These are phyloP conservation scores for Epicauta chinensis DNA, from an alignment of 1,140 invertebrate genomes.

Conservation along the genomic window DNA sequence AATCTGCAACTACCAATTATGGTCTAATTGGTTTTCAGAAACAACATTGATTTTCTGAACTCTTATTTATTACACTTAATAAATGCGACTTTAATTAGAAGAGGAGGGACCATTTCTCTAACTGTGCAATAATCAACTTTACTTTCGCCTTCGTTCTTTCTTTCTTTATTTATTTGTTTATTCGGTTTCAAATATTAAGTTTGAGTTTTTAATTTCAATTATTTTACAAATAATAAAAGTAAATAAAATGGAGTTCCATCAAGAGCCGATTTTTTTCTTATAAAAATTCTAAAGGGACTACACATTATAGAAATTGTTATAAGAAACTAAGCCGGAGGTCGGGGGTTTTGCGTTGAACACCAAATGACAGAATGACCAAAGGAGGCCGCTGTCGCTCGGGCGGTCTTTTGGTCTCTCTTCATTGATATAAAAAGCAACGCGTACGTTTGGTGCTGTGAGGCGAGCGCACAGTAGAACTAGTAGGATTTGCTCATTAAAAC, in stretches of 20 bases:
- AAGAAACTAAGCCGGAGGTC: slow-evolving; percentile 2
- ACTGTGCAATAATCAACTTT: no score
- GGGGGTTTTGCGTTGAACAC: slow-evolving; percentile 11
- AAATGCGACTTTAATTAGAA: slow-evolving; percentile 29
- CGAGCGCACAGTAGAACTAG: slow-evolving; percentile 20
- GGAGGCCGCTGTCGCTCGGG: slow-evolving; percentile 13
- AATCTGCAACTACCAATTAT: slow-evolving; percentile 42
- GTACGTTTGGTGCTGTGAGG: slow-evolving; percentile 19
- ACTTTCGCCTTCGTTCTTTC: no score
- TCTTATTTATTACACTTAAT: slow-evolving; percentile 36
- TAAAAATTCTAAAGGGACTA: no score
- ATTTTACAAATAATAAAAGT: no score
- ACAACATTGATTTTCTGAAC: slow-evolving; percentile 42
- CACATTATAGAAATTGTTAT: no score
- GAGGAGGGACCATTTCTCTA: slow-evolving; percentile 1
- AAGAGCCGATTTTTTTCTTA: no score
- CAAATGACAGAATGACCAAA: slow-evolving; percentile 12
- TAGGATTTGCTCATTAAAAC: slow-evolving; percentile 37
- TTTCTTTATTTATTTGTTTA: no score
- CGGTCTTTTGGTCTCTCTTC: slow-evolving; percentile 16
- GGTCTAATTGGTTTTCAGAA: slow-evolving; percentile 43
- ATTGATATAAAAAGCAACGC: slow-evolving; percentile 25
- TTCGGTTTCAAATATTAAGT: no score
- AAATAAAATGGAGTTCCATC: no score
- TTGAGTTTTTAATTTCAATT: no score